Base-by-base conservation (phyloP, 2,113 vertebrate species). In the Cyprinodon variegatus region DNA sequence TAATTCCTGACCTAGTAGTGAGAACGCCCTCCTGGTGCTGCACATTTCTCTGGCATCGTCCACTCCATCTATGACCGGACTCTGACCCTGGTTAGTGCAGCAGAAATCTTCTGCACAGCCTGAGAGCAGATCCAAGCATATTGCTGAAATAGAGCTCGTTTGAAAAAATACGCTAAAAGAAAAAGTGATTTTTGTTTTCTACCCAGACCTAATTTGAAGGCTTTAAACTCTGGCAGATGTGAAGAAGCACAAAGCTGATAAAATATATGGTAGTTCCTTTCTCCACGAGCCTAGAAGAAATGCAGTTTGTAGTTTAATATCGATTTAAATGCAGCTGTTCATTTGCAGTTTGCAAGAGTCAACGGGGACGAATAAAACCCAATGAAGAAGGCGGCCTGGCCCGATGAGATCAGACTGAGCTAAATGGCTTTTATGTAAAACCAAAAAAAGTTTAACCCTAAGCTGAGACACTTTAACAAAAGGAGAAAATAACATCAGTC, bases 241-340 rank as follows among this genome's bases (percentile, higher is more conserved):
- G 96, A 95, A 62, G 96, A 99, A 81, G 97, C 97, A 93, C 98
- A 99, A 36, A 99, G 94, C 76, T 99, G 98, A 87, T 99, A 99
- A 92, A 99, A 99, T 86, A 99, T 96, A 72, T 99, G 98, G 83
- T 99, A 99, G 92, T 99, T 99, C 89, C 98, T 96, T 92, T 99
- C 98, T 68, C 96, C 93, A 72, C 94, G 93, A 79, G 98, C 95
- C 98, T 99, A 90, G 86, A 89, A 93, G 37, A 22, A 37, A 8
- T 39, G 38, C 9, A 76, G 41, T 41, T 41, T 41, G 41, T 41
- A 41, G 41, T 41, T 41, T 41, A 41, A 41, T 41, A 4, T 41
- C 40, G 8, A 9, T 41, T 5, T 41, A 41, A 41, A 41, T 41
- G 4, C 40, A 41, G 40, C 40, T 41, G 40, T 41, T 9, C 29